Conservation (phyloP, 2,888 invertebrate genomes). For the Catocala sponsa region DNA sequence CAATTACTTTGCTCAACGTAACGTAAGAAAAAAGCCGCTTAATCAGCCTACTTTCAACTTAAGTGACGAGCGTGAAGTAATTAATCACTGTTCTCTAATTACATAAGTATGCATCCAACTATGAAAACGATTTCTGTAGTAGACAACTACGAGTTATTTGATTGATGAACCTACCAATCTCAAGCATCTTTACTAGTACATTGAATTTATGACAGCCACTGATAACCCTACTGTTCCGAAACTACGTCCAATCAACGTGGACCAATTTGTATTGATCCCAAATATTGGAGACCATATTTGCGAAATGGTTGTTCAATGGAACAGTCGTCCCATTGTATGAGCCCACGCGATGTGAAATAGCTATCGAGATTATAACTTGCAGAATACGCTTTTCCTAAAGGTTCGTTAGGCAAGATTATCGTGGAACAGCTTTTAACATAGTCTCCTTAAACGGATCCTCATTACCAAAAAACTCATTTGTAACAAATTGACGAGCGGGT, state of each 20-base stretch:
- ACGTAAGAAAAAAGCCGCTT: too few relatives aligned
- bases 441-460: too few relatives aligned
- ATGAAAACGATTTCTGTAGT: background rate
- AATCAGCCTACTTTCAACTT: too few relatives aligned
- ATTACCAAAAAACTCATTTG: too few relatives aligned
- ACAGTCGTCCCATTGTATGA: background rate
- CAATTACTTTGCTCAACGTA: too few relatives aligned
- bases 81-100: background rate
- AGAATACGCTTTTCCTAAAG: background rate
- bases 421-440: background rate
- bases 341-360: background rate
- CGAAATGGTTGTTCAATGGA: background rate
- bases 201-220: too few relatives aligned
- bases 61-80: too few relatives aligned
- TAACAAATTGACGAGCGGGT: too few relatives aligned
- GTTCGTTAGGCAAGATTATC: background rate
- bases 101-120: background rate
- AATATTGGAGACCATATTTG: conserved; percentile 1
- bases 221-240: background rate
- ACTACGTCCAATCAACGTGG: background rate
- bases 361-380: background rate
- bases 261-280: conserved; percentile 1
- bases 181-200: too few relatives aligned
- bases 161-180: background rate
- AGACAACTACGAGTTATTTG: conserved; percentile 1